Evolutionary conservation across 2,888 invertebrate genomes (phyloP).

Genomic region (Plagiodera versicolora): DNA sequence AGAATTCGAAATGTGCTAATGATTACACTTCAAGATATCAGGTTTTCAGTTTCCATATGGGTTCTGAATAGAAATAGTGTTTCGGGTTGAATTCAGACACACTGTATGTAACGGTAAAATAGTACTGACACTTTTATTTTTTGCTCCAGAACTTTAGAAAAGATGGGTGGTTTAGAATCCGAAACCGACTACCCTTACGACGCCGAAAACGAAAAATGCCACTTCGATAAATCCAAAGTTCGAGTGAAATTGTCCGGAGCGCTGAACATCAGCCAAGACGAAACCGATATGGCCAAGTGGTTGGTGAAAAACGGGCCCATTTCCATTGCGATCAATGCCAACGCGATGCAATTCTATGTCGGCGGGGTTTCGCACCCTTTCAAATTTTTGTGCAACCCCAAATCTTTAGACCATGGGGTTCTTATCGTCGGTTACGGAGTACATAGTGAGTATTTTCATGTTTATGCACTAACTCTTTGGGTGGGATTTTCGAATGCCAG

Average conservation of each 20-base stretch:
- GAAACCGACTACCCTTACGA: conserved; percentile 93
- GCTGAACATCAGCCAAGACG: conserved; percentile 84
- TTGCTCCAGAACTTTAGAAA: conserved; percentile 72
- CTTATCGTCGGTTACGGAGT: conserved; percentile 90
- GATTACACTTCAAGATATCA: no score
- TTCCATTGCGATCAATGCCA: conserved; percentile 93
- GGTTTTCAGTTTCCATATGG: no score
- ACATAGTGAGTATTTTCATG: conserved; percentile 68
- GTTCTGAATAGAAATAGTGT: no score
- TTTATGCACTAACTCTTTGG: no score
- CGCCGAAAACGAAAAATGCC: conserved; percentile 77
- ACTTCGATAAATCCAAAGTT: conserved; percentile 66
- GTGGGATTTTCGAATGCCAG: no score
- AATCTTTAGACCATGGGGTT: conserved; percentile 89
- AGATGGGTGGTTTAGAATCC: conserved; percentile 85
- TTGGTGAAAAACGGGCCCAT: conserved; percentile 87
- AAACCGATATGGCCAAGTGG: conserved; percentile 91
- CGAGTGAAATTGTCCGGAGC: conserved; percentile 75
- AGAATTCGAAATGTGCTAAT: no score
- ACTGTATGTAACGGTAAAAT: no score
- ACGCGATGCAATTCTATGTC: conserved; percentile 95
- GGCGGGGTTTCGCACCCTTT: conserved; percentile 94
- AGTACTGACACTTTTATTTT: no score
- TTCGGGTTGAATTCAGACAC: no score
- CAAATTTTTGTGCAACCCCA: conserved; percentile 76